phyloP scores from a whole-genome alignment of 2,888 invertebrate species.

The Acleris holmiana region DNA sequence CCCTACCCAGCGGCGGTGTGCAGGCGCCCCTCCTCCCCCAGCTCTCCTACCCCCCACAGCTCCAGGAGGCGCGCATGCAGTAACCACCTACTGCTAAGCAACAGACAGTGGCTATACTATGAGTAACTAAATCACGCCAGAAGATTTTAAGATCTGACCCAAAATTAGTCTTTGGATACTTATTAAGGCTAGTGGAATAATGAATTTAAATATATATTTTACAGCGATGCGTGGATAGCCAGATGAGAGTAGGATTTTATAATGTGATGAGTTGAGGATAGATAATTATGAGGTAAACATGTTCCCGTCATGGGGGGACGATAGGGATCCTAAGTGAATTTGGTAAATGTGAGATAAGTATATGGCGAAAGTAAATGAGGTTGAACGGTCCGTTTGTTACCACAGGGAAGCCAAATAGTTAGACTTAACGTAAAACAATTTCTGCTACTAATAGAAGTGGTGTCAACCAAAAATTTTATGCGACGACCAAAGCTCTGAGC shows the following conservation, averaged over 20 bases:
- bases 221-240: slow-evolving; percentile 34
- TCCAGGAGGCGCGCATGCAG: slow-evolving; percentile 91
- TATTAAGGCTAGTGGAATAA: slow-evolving; percentile 39
- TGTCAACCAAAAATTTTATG: slow-evolving; percentile 70
- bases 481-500: slow-evolving; percentile 81
- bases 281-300: slow-evolving; percentile 23
- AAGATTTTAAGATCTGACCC: slow-evolving; percentile 37
- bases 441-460: slow-evolving; percentile 53
- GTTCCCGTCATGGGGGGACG: slow-evolving; percentile 21
- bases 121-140: slow-evolving; percentile 16
- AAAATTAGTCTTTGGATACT: slow-evolving; percentile 37
- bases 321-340: slow-evolving; percentile 25
- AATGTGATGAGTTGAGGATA: slow-evolving; percentile 38
- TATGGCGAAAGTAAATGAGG: slow-evolving; percentile 30
- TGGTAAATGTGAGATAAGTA: slow-evolving; percentile 20
- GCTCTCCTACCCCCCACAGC: slow-evolving; percentile 86
- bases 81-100: slow-evolving; percentile 59
- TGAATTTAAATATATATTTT: slow-evolving; percentile 22
- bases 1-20: slow-evolving; percentile 86
- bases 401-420: slow-evolving; percentile 69
- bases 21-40: slow-evolving; percentile 87
- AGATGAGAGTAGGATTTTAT: slow-evolving; percentile 20
- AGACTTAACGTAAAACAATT: slow-evolving; percentile 52
- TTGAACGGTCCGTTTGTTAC: slow-evolving; percentile 49
- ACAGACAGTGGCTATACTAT: slow-evolving; percentile 40